Base-by-base conservation (phyloP, 2,797 vertebrate species). In the Cynodonichthys magdalenae region DNA sequence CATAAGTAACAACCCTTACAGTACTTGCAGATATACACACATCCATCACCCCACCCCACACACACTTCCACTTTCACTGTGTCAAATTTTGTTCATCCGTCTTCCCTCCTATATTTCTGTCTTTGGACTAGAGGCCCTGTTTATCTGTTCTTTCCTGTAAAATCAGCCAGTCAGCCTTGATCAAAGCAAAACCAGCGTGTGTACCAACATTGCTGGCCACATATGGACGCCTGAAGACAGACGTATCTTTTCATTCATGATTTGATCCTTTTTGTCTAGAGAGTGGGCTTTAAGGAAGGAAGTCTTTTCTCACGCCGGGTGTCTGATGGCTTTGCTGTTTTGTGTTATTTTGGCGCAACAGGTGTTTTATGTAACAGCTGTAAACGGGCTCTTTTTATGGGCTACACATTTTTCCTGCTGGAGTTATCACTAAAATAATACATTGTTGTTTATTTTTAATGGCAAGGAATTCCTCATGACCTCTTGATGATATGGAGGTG, bases 191-290 rank as follows among this genome's bases (percentile, higher is more conserved):
- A 34, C 31, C n/a, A 36, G 65, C 63, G 50, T 58, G 57, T 71
- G 71, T 75, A 54, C 66, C 59, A 73, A 69, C 61, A 49, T 53
- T 54, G 50, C 72, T 58, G 51, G 61, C 63, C 79, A 76, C 87
- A 85, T 82, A 75, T 86, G 86, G 77, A 69, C 51, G 63, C 75
- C 57, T 72, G 56, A 78, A 72, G 74, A 83, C 68, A 60, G 58
- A 52, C 54, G 58, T 75, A 29, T 72, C 88, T 84, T 77, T 18
- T 66, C 80, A 75, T 86, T 88, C 75, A 86, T 80, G 74, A 83
- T 71, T 76, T 77, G 80, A 79, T 83, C 41, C 39, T 68, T 65
- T 79, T 77, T 62, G 71, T 83, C 77, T 79, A 59, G 75, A 69
- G 77, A 58, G 45, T 1, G 58, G 68, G 71, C 75, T 82, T 81